phyloP scores from a whole-genome alignment of 2,888 invertebrate genomes.

The Amiota communis region DNA sequence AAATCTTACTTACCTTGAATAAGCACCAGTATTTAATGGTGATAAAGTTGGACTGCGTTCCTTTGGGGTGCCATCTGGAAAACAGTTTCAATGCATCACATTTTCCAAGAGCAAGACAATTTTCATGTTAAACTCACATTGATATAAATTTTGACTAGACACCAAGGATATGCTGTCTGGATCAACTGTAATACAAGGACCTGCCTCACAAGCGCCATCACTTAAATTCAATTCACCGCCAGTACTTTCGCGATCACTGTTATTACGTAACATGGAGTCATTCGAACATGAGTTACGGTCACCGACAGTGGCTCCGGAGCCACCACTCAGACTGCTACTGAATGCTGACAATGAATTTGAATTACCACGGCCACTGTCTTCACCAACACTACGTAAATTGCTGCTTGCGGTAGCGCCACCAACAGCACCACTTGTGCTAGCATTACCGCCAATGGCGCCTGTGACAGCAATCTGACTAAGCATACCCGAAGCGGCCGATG shows the following conservation, averaged over 20 bases:
- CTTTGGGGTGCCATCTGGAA: conserved; percentile 83
- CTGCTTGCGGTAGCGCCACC: conserved; percentile 72
- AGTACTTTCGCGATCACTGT: conserved; percentile 85
- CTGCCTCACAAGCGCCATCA: conserved; percentile 77
- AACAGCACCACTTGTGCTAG: conserved; percentile 74
- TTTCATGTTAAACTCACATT: conserved; percentile 65
- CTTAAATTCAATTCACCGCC: conserved; percentile 85
- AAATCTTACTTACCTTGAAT: conserved; percentile 76
- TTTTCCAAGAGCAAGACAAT: not conserved
- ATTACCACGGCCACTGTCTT: conserved; percentile 80
- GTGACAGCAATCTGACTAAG: conserved; percentile 73
- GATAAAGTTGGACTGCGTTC: conserved; percentile 89
- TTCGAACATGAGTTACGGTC: conserved; percentile 90
- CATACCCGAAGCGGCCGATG: conserved; percentile 74
- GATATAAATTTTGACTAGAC: conserved; percentile 74
- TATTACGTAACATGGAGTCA: conserved; percentile 86
- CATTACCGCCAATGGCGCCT: conserved; percentile 79
- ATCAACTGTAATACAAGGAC: conserved; percentile 73
- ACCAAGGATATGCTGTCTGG: conserved; percentile 74
- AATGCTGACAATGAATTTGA: conserved; percentile 79
- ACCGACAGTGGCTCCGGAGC: conserved; percentile 74
- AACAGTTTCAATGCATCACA: not conserved
- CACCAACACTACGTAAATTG: conserved; percentile 74
- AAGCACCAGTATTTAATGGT: conserved; percentile 83
- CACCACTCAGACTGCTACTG: conserved; percentile 69